phyloP scores from a whole-genome alignment of 1,140 invertebrate species.

The Aphis gossypii region DNA sequence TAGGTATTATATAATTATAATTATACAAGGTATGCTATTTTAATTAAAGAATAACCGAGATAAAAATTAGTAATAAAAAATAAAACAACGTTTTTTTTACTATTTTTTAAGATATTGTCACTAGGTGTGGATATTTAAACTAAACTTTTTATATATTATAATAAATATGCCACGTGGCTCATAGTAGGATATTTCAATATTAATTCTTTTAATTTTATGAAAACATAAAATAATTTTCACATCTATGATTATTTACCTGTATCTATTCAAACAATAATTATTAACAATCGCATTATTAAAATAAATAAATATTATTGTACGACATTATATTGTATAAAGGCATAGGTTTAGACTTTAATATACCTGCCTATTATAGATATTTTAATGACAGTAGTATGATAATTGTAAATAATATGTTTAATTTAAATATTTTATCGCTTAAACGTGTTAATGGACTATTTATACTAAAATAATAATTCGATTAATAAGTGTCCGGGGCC shows the following conservation, averaged over 20 bases:
- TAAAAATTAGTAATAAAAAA: background rate
- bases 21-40: too few relatives aligned
- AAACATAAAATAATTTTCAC: background rate
- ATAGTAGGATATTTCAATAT: background rate
- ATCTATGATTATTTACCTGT: background rate
- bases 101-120: background rate
- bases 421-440: background rate
- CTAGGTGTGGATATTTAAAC: background rate
- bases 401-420: background rate
- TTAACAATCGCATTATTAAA: background rate
- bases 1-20: too few relatives aligned
- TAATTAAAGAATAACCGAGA: background rate
- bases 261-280: background rate
- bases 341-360: background rate
- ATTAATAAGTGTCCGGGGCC: background rate
- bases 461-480: slow-evolving; percentile 1
- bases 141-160: background rate
- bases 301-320: background rate
- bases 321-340: background rate
- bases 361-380: background rate
- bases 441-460: background rate
- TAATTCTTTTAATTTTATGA: background rate
- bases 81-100: too few relatives aligned
- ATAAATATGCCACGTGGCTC: background rate
- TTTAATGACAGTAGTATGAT: background rate